Evolutionary conservation across 1,140 invertebrate species (phyloP), one percentile per base, ranked within the genome.

Genomic region (Stegodyphus dumicola): DNA sequence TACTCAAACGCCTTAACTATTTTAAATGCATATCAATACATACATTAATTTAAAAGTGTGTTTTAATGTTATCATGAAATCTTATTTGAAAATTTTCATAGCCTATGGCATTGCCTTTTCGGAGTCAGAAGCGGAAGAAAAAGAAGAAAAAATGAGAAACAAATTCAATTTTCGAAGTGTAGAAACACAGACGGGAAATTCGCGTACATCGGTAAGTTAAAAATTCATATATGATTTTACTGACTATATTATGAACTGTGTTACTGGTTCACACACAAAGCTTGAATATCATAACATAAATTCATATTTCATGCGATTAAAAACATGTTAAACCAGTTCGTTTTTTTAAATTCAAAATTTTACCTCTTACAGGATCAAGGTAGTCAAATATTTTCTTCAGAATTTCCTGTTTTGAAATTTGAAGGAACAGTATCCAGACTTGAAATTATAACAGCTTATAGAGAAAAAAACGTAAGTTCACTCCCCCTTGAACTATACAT

Each of bases 91-190:
- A 33, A 33, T 33, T 33, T 33, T 67, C n/a, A 17, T n/a, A 67
- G 65, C 11, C 15, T 9, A 67, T 15, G 65, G 7, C 0, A 67
- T 67, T 67, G 7, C 17, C 10, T 67, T 67, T 13, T 7, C 7
- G 7, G 65, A 67, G 7, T 9, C 7, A n/a, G 65, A 67, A n/a
- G 11, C 65, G 65, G 17, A 15, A 67, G 11, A 2, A 2, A 48
- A 49, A 64, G 71, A 67, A 11, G 64, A 66, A 66, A 33, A 15
- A 49, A 67, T 48, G 49, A 74, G 56, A 15, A 83, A 83, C 18
- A 83, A 75, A n/a, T 75, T 83, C n/a, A 75, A 83, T 17, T 83
- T 83, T 33, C 70, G 70, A 6, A 75, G n/a, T 7, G 71, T 53
- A 10, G 70, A 70, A 0, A 18, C 56, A 6, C 70, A 83, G 7